A percentile compares a stretch with the other conserved stretches of the same genome.
These are phyloP conservation scores for Morone chrysops DNA, from an alignment of 2,113 vertebrate genomes.

Conservation along the genomic window DNA sequence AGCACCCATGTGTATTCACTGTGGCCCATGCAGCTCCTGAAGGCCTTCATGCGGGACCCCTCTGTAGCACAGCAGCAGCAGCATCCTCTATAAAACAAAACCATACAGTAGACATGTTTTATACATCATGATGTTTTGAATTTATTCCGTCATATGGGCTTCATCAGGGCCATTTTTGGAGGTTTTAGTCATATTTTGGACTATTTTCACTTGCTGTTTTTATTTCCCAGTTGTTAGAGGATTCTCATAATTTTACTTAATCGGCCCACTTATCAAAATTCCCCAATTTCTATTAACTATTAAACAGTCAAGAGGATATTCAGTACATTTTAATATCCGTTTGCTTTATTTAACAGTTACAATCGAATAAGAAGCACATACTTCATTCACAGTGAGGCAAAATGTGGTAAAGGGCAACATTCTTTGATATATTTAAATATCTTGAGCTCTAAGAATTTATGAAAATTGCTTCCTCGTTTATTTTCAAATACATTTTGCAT, in stretches of 20 bases:
- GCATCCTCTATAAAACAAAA: conserved; percentile 32
- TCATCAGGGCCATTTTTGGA: conserved; percentile 22
- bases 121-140: conserved; percentile 38
- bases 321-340: conserved; percentile 5
- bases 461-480: conserved; percentile 52
- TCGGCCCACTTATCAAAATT: conserved; percentile 31
- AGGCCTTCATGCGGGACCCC: conserved; percentile 25
- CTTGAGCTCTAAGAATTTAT: conserved; percentile 28
- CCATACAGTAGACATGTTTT: conserved; percentile 32
- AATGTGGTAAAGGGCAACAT: conserved; percentile 20
- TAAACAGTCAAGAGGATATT: conserved; percentile 22
- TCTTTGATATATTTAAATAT: conserved; percentile 47
- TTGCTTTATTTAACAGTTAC: conserved; percentile 24
- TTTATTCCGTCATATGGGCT: conserved; percentile 44
- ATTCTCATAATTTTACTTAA: conserved; percentile 20
- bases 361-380: conserved; percentile 26
- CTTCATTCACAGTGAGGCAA: conserved; percentile 38
- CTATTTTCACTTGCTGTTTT: conserved; percentile 32
- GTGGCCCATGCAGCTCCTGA: conserved; percentile 37
- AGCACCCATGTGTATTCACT: conserved; percentile 37
- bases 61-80: conserved; percentile 23
- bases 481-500: conserved; percentile 62
- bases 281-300: conserved; percentile 23
- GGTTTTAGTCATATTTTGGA: conserved; percentile 28
- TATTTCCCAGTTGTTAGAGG: conserved; percentile 2